A percentile compares a stretch with the other conserved stretches of the same genome.
Evolutionary conservation across 2,888 invertebrate genomes (phyloP).

Genomic region (Anorthoa munda): DNA sequence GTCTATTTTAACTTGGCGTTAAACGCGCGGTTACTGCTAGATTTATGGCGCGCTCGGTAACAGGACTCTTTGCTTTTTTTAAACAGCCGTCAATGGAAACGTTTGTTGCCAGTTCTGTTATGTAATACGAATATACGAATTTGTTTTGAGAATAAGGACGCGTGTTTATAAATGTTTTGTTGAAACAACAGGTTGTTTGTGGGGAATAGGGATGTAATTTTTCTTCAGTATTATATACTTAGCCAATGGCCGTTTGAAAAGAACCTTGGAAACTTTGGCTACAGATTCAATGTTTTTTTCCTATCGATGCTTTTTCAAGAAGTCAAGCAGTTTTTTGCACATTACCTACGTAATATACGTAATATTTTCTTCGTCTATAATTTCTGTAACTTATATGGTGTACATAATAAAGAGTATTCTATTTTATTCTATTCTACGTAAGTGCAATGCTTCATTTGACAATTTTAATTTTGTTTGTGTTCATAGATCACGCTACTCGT

Average conservation of each 20-base stretch:
- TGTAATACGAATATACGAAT: constrained; percentile 54
- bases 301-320: not conserved
- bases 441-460: not conserved
- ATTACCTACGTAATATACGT: not conserved
- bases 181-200: constrained; percentile 55
- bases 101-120: constrained; percentile 61
- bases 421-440: no score
- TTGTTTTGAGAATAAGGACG: constrained; percentile 53
- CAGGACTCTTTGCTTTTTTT: constrained; percentile 72
- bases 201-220: constrained; percentile 3
- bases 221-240: not conserved
- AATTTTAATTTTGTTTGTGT: no score
- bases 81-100: constrained; percentile 69
- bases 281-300: not conserved
- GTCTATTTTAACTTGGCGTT: constrained; percentile 65
- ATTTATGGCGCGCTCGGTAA: constrained; percentile 79
- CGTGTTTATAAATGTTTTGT: constrained; percentile 35
- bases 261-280: no score
- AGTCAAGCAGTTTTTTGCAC: no score
- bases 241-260: not conserved
- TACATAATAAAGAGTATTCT: no score
- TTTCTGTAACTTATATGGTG: no score
- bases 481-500: no score
- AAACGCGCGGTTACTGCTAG: constrained; percentile 75
- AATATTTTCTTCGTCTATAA: no score